Evolutionary conservation across 1,140 invertebrate species (phyloP).

Genomic region (Scylla paramamosain): DNA sequence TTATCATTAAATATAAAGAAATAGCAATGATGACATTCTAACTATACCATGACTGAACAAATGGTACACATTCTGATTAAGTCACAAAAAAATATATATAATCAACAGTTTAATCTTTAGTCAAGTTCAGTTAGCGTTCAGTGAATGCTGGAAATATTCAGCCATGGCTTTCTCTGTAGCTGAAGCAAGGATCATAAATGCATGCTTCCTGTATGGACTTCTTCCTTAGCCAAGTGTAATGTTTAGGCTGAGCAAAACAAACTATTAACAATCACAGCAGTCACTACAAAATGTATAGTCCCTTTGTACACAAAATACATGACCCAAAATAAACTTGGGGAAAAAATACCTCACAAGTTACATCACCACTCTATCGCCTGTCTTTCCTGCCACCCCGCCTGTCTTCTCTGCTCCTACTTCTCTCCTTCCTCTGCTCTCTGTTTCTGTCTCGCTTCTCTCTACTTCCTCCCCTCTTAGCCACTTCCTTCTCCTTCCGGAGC

Average conservation of each 20-base stretch:
- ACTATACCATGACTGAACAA: conserved; percentile 31
- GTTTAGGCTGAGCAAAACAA: not conserved
- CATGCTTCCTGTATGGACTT: conserved; percentile 27
- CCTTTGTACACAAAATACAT: not conserved
- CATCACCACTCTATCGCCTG: conserved; percentile 50
- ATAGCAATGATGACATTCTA: conserved; percentile 21
- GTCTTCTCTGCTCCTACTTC: conserved; percentile 52
- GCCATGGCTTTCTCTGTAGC: conserved; percentile 54
- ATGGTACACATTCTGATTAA: conserved; percentile 8
- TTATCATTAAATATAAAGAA: conserved; percentile 57
- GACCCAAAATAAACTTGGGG: not conserved
- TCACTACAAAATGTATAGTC: conserved; percentile 43
- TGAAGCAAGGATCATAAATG: conserved; percentile 10
- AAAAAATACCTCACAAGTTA: not conserved
- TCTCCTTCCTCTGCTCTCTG: conserved; percentile 50
- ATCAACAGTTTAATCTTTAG: conserved; percentile 6
- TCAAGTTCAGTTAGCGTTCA: not conserved
- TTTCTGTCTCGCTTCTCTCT: conserved; percentile 51
- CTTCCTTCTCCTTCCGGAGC: conserved; percentile 39
- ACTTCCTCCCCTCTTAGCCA: conserved; percentile 36
- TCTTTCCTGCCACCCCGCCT: conserved; percentile 57
- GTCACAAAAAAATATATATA: not conserved
- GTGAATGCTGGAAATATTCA: conserved; percentile 38
- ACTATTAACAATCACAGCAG: conserved; percentile 38
- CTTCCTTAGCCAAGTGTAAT: not conserved